Evolutionary conservation across 2,888 invertebrate species (phyloP).

Genomic region (Corbicula japonica): DNA sequence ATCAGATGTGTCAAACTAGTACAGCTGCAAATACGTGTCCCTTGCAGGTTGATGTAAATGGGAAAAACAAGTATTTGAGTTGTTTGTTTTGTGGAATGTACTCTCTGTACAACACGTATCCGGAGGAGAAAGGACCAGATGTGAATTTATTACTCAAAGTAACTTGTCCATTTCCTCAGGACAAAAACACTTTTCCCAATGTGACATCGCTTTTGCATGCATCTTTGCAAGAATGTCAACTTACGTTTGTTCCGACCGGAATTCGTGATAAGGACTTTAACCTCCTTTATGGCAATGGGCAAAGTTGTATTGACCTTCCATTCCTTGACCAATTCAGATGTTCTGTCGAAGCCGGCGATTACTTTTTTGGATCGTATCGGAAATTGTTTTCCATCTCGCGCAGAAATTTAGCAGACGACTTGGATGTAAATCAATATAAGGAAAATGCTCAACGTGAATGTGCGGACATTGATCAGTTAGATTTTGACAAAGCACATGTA

Average conservation of each 20-base stretch:
- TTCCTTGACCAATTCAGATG: not conserved
- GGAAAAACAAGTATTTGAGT: too few relatives aligned
- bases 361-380: constrained; percentile 13
- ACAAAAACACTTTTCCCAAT: too few relatives aligned
- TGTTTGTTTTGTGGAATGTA: too few relatives aligned
- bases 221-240: too few relatives aligned
- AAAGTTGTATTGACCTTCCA: constrained; percentile 12
- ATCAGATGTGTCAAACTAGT: too few relatives aligned
- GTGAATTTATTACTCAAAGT: too few relatives aligned
- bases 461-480: not conserved
- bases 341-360: not conserved
- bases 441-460: not conserved
- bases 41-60: too few relatives aligned
- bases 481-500: not conserved
- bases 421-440: not conserved
- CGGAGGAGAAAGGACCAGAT: too few relatives aligned
- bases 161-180: too few relatives aligned
- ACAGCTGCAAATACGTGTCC: too few relatives aligned
- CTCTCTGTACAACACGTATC: too few relatives aligned
- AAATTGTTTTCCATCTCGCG: constrained; percentile 15
- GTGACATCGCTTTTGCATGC: too few relatives aligned
- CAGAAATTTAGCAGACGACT: not conserved
- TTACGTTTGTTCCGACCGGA: constrained; percentile 10
- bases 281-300: not conserved
- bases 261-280: not conserved